phyloP scores from a whole-genome alignment of 2,888 invertebrate genomes.

The Nycteola revayana region DNA sequence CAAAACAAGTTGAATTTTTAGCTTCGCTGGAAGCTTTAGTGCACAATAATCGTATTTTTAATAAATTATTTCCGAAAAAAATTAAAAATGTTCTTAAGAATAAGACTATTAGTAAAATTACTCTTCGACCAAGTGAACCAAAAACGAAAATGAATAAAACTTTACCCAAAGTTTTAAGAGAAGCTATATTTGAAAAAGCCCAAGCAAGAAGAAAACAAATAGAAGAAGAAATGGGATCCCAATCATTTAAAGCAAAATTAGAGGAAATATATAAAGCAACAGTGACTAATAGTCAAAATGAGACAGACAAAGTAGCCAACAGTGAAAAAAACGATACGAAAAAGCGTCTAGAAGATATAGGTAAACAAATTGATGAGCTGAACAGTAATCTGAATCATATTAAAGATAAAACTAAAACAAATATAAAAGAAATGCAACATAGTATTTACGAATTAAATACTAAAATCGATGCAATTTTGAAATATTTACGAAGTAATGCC shows the following conservation, averaged over 20 bases:
- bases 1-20: slow-evolving; percentile 78
- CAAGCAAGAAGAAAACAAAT: slow-evolving; percentile 50
- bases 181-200: slow-evolving; percentile 63
- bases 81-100: slow-evolving; percentile 7
- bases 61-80: slow-evolving; percentile 17
- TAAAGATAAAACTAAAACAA: slow-evolving; percentile 7
- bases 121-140: slow-evolving; percentile 2
- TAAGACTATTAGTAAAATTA: slow-evolving; percentile 6
- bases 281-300: slow-evolving; percentile 1
- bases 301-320: neutral
- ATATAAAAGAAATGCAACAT: slow-evolving; percentile 8
- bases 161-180: slow-evolving; percentile 50
- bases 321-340: slow-evolving; percentile 5
- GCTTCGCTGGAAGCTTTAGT: slow-evolving; percentile 34
- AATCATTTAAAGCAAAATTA: slow-evolving; percentile 38
- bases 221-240: slow-evolving; percentile 47
- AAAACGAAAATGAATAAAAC: neutral
- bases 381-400: neutral
- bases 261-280: slow-evolving; percentile 29
- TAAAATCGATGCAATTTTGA: slow-evolving; percentile 17
- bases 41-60: slow-evolving; percentile 17
- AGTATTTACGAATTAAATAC: slow-evolving; percentile 9
- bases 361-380: neutral
- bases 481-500: slow-evolving; percentile 5
- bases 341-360: neutral